Evolutionary conservation across 1,140 invertebrate species (phyloP), one percentile per base, ranked within the genome.

Genomic region (Papilio machaon): DNA sequence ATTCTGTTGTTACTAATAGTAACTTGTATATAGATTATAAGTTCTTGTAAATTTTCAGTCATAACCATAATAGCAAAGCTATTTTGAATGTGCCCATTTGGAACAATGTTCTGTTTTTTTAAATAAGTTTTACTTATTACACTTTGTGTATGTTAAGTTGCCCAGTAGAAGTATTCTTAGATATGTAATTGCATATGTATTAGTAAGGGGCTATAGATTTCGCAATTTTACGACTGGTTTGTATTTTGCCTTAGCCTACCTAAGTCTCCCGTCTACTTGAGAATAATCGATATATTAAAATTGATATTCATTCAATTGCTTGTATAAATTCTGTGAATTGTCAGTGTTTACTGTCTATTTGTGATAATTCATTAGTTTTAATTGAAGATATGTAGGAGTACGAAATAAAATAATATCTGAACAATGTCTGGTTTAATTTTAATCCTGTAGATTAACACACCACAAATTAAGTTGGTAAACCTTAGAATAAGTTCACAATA

Each of bases 261-360:
- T 15, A 17, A 17, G 0, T 6, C 6, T 58, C 17, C 15, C 17
- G 15, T 54, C 17, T 54, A 8, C n/a, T n/a, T 54, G 15, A 43
- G 47, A 19, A n/a, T n/a, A 54, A 54, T 54, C 8, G 54, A 7
- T 6, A 5, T 85, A 88, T 30, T 46, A 64, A 64, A 79, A 47
- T 47, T 47, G 23, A 49, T 19, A 30, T 67, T 89, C 83, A 89
- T 90, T 82, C 85, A 84, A 87, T 90, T 91, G 85, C 84, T 84
- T 73, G 90, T 86, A 81, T 93, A 91, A 92, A 95, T 95, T 95
- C 94, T 93, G 90, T 95, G 94, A 95, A 95, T 95, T 93, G 87
- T 90, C 84, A 84, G 88, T 93, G 93, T 91, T 94, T 89, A 92
- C 90, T 91, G 87, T 91, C 91, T 90, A 91, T 91, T 92, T 94